phyloP scores from a whole-genome alignment of 2,888 invertebrate species.

The Serrognathus titanus region DNA sequence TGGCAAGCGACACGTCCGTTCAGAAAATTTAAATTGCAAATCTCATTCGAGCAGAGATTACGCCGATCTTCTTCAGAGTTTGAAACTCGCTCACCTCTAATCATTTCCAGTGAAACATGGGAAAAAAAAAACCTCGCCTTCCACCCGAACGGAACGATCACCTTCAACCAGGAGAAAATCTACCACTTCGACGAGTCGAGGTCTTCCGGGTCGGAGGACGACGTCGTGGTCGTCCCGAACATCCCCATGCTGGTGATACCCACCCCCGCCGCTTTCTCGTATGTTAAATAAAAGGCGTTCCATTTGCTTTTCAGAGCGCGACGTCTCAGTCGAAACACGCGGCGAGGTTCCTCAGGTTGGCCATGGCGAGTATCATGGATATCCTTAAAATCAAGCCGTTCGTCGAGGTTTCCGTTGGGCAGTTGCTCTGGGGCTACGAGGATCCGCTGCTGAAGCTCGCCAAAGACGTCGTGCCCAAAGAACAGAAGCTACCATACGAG shows the following conservation, averaged over 20 bases:
- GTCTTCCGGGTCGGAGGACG: conserved; percentile 78
- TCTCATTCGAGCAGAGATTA: too few species aligned
- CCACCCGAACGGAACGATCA: conserved; percentile 81
- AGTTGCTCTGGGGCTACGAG: conserved; percentile 88
- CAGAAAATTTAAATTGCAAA: too few species aligned
- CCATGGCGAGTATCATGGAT: conserved; percentile 91
- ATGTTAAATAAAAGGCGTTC: not conserved
- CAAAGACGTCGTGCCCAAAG: conserved; percentile 87
- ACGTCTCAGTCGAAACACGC: conserved; percentile 86
- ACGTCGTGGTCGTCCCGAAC: conserved; percentile 85
- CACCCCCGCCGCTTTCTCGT: not conserved
- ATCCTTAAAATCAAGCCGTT: conserved; percentile 89
- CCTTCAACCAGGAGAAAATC: conserved; percentile 77
- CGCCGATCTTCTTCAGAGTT: too few species aligned
- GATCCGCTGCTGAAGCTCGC: conserved; percentile 85
- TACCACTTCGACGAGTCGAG: conserved; percentile 74
- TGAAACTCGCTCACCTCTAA: too few species aligned
- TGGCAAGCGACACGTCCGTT: too few species aligned
- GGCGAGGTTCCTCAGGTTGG: conserved; percentile 76
- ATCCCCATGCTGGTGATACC: conserved; percentile 81
- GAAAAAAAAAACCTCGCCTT: conserved; percentile 83
- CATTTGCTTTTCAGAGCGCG: conserved; percentile 59
- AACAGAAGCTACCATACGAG: conserved; percentile 85
- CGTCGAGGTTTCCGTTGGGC: conserved; percentile 83
- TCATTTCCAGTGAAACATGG: conserved; percentile 70